Conservation (phyloP, 2,888 invertebrate genomes). For the Athalia cordata region DNA sequence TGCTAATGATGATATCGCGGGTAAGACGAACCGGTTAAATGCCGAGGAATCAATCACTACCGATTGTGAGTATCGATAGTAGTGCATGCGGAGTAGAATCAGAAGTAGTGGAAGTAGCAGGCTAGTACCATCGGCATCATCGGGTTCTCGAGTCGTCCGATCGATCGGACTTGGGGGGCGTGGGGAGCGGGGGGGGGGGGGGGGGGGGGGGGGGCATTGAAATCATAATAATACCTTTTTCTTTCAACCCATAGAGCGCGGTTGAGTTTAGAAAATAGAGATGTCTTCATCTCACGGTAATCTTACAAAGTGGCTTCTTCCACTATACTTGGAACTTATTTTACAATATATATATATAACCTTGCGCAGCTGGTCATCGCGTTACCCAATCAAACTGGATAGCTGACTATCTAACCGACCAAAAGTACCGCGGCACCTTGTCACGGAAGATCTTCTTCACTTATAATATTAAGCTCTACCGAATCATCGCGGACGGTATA, state of each 20-base stretch:
- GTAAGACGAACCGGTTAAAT: slow-evolving; percentile 54
- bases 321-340: background rate
- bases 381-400: too few relatives aligned
- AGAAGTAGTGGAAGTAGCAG: too few relatives aligned
- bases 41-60: slow-evolving; percentile 62
- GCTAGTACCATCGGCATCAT: too few relatives aligned
- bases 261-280: slow-evolving; percentile 43
- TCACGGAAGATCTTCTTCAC: too few relatives aligned
- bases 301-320: slow-evolving; percentile 44
- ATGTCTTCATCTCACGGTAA: slow-evolving; percentile 45
- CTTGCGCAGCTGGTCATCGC: too few relatives aligned
- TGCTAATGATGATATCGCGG: slow-evolving; percentile 58
- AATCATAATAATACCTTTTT: slow-evolving; percentile 60
- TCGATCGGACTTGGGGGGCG: slow-evolving; percentile 58
- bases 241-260: slow-evolving; percentile 50
- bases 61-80: slow-evolving; percentile 53
- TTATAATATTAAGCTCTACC: too few relatives aligned
- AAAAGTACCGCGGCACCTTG: too few relatives aligned
- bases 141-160: slow-evolving; percentile 49
- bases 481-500: too few relatives aligned
- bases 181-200: too few relatives aligned
- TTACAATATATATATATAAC: too few relatives aligned
- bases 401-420: too few relatives aligned
- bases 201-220: slow-evolving; percentile 59
- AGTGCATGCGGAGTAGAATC: slow-evolving; percentile 26